phyloP scores from a whole-genome alignment of 1,140 invertebrate species.

The Drosophila persimilis region DNA sequence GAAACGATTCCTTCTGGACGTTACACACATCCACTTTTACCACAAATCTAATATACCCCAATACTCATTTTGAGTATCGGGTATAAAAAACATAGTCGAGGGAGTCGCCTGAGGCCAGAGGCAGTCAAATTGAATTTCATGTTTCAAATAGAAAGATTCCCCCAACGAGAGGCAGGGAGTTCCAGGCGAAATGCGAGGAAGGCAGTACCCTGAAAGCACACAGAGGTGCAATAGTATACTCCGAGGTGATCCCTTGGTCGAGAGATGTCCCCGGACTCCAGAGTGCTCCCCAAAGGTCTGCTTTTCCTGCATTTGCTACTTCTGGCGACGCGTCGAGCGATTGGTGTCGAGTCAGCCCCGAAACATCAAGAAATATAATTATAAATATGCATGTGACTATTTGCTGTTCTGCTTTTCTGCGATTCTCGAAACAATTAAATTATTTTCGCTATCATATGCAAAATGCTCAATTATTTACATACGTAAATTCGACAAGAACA shows the following conservation, averaged over 20 bases:
- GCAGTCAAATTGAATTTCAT: slow-evolving; percentile 63
- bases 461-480: slow-evolving; percentile 46
- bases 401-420: slow-evolving; percentile 14
- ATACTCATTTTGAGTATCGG: no score
- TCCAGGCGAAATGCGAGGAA: background rate
- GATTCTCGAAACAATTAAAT: slow-evolving; percentile 68
- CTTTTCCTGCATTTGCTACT: slow-evolving; percentile 16
- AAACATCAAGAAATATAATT: slow-evolving; percentile 30
- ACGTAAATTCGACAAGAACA: slow-evolving; percentile 60
- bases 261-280: background rate
- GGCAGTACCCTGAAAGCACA: slow-evolving; percentile 10
- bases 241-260: no score
- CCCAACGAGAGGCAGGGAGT: slow-evolving; percentile 11
- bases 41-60: no score
- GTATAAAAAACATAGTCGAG: slow-evolving; percentile 24
- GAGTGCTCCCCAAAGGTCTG: slow-evolving; percentile 9
- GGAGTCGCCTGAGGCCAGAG: slow-evolving; percentile 40
- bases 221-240: background rate
- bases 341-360: slow-evolving; percentile 12
- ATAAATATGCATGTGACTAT: slow-evolving; percentile 47
- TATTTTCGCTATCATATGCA: slow-evolving; percentile 54
- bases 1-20: no score
- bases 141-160: slow-evolving; percentile 19
- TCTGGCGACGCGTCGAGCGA: slow-evolving; percentile 5
- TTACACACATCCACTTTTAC: no score